phyloP scores from a whole-genome alignment of 1,140 invertebrate species.

The Meloidogyne hapla region DNA sequence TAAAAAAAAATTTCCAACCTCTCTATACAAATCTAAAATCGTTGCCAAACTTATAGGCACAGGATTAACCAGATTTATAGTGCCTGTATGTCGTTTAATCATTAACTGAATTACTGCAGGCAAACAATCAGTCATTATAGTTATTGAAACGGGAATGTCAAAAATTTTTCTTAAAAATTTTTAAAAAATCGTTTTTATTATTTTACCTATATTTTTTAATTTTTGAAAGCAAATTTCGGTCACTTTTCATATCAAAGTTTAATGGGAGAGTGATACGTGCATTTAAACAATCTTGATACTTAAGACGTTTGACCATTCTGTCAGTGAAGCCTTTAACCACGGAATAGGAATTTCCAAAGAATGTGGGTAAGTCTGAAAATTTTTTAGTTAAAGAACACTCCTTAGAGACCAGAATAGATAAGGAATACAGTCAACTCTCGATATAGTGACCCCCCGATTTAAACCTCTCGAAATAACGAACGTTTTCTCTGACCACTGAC shows the following conservation, averaged over 20 bases:
- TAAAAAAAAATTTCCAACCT: slow-evolving; percentile 42
- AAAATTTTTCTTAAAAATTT: slow-evolving; percentile 56
- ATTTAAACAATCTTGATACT: slow-evolving; percentile 52
- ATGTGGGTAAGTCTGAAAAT: slow-evolving; percentile 58
- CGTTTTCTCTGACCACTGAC: too few species aligned
- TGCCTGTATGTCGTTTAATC: slow-evolving; percentile 53
- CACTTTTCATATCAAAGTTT: slow-evolving; percentile 57
- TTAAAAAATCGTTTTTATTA: neutral
- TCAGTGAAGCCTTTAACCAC: slow-evolving; percentile 63
- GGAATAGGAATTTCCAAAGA: slow-evolving; percentile 64
- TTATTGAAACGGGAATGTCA: slow-evolving; percentile 61
- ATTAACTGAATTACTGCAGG: slow-evolving; percentile 57
- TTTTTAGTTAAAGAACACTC: neutral
- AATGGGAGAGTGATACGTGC: slow-evolving; percentile 62
- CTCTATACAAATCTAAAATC: slow-evolving; percentile 60
- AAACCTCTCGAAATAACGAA: too few species aligned
- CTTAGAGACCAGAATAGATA: too few species aligned
- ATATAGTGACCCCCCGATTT: too few species aligned
- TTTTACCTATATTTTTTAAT: slow-evolving; percentile 57
- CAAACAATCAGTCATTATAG: slow-evolving; percentile 62
- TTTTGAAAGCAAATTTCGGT: slow-evolving; percentile 59
- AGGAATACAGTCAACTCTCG: too few species aligned
- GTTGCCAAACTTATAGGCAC: slow-evolving; percentile 56
- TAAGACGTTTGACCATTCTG: slow-evolving; percentile 54
- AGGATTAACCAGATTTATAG: slow-evolving; percentile 61